Conservation (phyloP, 1,140 invertebrate genomes). For the Drosophila bocqueti region DNA sequence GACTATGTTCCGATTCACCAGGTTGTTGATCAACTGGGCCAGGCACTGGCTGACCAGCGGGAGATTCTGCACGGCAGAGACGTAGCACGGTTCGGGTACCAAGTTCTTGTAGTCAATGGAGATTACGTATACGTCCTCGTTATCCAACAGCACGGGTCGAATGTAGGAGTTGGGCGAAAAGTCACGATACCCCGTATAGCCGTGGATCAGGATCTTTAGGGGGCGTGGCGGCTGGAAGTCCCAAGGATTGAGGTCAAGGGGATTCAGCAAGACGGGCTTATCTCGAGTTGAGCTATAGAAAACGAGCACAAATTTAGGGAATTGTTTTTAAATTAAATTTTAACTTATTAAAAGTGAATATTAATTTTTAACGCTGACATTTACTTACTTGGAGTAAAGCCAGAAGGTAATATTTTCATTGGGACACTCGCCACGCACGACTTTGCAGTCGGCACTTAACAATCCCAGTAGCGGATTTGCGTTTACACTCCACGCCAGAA, state of each 20-base stretch:
- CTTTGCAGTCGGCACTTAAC: slow-evolving; percentile 66
- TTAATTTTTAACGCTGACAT: neutral
- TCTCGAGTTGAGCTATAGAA: slow-evolving; percentile 79
- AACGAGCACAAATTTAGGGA: neutral
- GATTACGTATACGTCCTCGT: slow-evolving; percentile 87
- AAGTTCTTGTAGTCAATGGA: slow-evolving; percentile 87
- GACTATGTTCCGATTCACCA: slow-evolving; percentile 87
- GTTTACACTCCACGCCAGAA: neutral
- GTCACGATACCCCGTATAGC: slow-evolving; percentile 88
- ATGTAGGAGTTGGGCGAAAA: slow-evolving; percentile 87
- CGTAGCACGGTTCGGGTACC: slow-evolving; percentile 87
- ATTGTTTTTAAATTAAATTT: too few relatives aligned
- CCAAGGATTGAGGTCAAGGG: slow-evolving; percentile 83
- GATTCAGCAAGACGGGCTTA: slow-evolving; percentile 85
- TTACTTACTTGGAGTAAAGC: slow-evolving; percentile 87
- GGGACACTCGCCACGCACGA: slow-evolving; percentile 85
- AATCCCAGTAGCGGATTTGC: slow-evolving; percentile 64
- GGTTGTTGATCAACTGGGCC: slow-evolving; percentile 88
- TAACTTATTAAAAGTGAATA: too few relatives aligned
- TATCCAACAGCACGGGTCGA: slow-evolving; percentile 86
- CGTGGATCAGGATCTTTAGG: slow-evolving; percentile 88
- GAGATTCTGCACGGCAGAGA: slow-evolving; percentile 86
- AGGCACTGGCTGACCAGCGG: slow-evolving; percentile 87
- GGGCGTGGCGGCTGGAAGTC: slow-evolving; percentile 86
- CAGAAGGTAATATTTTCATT: slow-evolving; percentile 87